Conservation (phyloP, 2,113 vertebrate genomes). For the Mola mola region DNA sequence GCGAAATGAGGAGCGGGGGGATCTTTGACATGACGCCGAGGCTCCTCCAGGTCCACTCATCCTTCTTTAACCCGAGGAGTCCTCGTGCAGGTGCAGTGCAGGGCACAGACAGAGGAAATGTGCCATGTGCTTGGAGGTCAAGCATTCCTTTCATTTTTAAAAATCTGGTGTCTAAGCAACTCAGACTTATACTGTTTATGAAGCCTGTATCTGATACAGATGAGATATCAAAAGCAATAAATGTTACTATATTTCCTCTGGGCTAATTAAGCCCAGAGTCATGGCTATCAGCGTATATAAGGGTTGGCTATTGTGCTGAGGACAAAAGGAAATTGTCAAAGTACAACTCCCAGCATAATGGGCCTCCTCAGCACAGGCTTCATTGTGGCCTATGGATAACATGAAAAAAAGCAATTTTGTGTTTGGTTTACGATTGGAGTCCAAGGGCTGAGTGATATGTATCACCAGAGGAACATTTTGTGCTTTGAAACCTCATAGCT, state of each 20-base stretch:
- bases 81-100: conserved; percentile 1
- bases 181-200: conserved; percentile 56
- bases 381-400: conserved; percentile 40
- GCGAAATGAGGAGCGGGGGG: conserved; percentile 34
- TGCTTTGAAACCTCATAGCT: conserved; percentile 71
- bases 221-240: conserved; percentile 47
- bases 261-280: conserved; percentile 59
- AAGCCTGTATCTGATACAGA: conserved; percentile 44
- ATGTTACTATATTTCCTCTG: conserved; percentile 38
- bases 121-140: conserved; percentile 49
- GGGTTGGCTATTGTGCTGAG: conserved; percentile 9
- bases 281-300: conserved; percentile 43
- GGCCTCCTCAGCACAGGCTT: conserved; percentile 27
- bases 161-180: conserved; percentile 43
- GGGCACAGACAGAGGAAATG: conserved; percentile 18
- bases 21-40: conserved; percentile 40
- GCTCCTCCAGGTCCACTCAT: conserved; percentile 37
- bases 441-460: conserved; percentile 75
- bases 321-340: conserved; percentile 67
- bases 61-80: conserved; percentile 28
- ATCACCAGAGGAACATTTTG: conserved; percentile 77
- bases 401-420: conserved; percentile 74
- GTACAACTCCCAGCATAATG: conserved; percentile 54
- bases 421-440: conserved; percentile 67
- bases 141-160: conserved; percentile 55